Evolutionary conservation across 2,113 vertebrate species (phyloP), one percentile per base, ranked within the genome.

Genomic region (Apodemus speciosus): DNA sequence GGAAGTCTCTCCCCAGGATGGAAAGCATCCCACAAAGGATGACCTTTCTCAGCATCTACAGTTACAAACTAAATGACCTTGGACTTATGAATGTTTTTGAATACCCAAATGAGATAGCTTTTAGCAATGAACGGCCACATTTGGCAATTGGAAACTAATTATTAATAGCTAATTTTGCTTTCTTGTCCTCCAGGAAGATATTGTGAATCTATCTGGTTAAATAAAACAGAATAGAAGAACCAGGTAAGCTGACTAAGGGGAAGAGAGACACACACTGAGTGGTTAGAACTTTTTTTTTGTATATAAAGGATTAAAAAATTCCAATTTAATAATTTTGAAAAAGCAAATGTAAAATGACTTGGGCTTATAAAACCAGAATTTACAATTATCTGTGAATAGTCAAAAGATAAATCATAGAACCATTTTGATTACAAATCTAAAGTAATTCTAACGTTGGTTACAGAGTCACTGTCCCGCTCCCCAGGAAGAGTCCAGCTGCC

Each of bases 191-290:
- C 56, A 96, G 85, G 80, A 95, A 93, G 32, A 77, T 66, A 85
- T 21, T 93, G 85, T 79, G 71, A 89, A 32, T 71, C 66, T 83
- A 86, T 46, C 77, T 93, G 40, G 89, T 84, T 86, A 88, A 62
- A 92, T 72, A 75, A 85, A 93, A 75, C 25, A 77, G 89, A 95
- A 83, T n/a, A 87, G 53, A 95, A 94, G 64, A 51, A 68, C 1
- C 84, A 68, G 88, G 32, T 80, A 88, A 92, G 84, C 95, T 96
- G 64, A 86, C 94, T 97, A 87, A 92, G 95, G 92, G 95, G 96
- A 96, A 96, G 96, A 97, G 93, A 97, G 96, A 97, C 96, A 97
- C 94, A 97, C 97, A 96, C 49, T 95, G 94, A 97, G 83, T 96
- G 87, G 91, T 38, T 85, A 2, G 94, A 85, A 72, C 30, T 92